Conservation (phyloP, 2,888 invertebrate species). For the Lasioglossum morio region DNA sequence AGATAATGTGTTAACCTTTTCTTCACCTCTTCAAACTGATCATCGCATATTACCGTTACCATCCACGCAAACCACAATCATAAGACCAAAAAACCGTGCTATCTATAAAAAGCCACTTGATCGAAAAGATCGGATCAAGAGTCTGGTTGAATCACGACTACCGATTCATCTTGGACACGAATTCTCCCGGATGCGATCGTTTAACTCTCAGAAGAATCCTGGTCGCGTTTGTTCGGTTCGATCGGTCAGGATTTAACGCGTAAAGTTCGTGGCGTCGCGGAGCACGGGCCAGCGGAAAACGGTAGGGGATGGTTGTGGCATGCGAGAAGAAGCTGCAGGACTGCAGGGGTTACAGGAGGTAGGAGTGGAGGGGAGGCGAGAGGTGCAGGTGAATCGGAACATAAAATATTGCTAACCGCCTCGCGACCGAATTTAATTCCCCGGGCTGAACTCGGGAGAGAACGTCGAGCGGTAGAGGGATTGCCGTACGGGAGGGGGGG, state of each 20-base stretch:
- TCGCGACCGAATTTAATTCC: conserved; percentile 75
- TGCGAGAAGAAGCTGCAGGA: neutral
- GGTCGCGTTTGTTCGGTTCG: conserved; percentile 29
- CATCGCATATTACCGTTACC: neutral
- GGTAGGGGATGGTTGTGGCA: conserved; percentile 6
- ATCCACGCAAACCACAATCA: neutral
- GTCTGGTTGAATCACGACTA: neutral
- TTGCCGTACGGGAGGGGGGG: conserved; percentile 42
- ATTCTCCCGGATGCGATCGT: conserved; percentile 19
- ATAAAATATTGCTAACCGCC: conserved; percentile 73
- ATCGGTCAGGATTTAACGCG: conserved; percentile 59
- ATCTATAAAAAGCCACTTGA: neutral
- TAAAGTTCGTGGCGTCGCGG: conserved; percentile 50
- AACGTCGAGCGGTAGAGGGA: conserved; percentile 62
- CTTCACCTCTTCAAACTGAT: neutral
- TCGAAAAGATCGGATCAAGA: conserved; percentile 17
- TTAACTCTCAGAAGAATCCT: conserved; percentile 27
- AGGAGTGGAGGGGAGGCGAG: neutral
- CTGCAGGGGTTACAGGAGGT: neutral
- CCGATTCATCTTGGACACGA: conserved; percentile 5
- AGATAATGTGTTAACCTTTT: neutral
- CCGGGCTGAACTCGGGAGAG: conserved; percentile 61
- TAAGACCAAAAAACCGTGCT: neutral
- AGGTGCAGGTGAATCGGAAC: conserved; percentile 53
- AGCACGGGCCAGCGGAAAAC: conserved; percentile 5